Base-by-base conservation (phyloP, 2,888 invertebrate species). In the Buathra laborator region DNA sequence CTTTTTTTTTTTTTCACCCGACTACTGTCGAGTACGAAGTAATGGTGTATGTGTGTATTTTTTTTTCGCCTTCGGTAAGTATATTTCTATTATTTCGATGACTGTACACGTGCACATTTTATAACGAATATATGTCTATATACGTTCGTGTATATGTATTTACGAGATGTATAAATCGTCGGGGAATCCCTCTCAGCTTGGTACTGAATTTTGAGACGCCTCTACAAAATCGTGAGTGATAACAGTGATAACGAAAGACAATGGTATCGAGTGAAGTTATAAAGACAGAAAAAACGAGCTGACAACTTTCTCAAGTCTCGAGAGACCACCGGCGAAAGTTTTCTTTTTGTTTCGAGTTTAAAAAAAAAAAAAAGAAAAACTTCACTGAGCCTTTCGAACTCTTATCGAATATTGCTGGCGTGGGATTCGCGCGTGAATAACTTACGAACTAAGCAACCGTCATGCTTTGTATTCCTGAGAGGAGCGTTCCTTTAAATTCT, bases 401-500 rank as follows among this genome's bases (percentile, higher is more conserved):
- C 44, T 44, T 44, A n/a, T 29, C 14, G 44, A 72, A 59, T 44
- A 56, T 44, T 12, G 16, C 59, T 37, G 29, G 19, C 19, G 43
- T 53, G 64, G 44, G 70, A 76, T 62, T 59, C 62, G 44, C 67
- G 66, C 56, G 67, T 5, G 24, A 76, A 46, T 76, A 71, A 82
- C 76, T 82, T 76, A 82, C 64, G 32, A 76, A 76, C 66, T 82
- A 67, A 66, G 19, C 71, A 56, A 77, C 37, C 71, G 71, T 48
- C 56, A 46, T 70, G 77, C 68, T 82, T 71, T 62, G 51, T 78
- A 77, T 78, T 83, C 72, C 72, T 72, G 72, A 83, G 82, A 72
- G 59, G 32, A 72, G 77, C 77, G 66, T 72, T 66, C 32, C n/a
- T 44, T 32, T 12, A 66, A 46, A 29, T 67, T 75, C 70, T 44